These are phyloP conservation scores for Montipora sp. DNA, from an alignment of 64 coral and sea anemone genomes.

Conservation along the genomic window DNA sequence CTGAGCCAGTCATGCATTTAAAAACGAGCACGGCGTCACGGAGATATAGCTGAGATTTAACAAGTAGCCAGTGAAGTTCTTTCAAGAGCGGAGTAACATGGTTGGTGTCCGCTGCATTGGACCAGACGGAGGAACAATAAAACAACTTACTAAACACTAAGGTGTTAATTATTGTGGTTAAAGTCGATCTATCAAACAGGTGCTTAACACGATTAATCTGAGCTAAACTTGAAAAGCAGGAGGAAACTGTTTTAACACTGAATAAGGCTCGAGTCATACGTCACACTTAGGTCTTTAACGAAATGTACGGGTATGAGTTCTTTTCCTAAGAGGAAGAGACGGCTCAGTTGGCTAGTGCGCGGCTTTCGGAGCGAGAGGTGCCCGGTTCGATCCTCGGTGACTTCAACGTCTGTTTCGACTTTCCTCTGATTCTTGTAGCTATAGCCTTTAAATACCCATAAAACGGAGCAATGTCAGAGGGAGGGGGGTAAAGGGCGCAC, in stretches of 20 bases:
- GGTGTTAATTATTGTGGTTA: neutral
- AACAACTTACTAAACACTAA: neutral
- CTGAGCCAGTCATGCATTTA: conserved; percentile 45
- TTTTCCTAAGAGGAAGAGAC: neutral
- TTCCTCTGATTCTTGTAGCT: too few relatives aligned
- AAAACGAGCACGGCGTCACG: conserved; percentile 30
- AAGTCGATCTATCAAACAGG: neutral
- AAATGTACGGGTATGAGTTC: neutral
- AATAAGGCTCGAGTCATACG: neutral
- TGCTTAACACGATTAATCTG: too few relatives aligned
- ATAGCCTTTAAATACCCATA: too few relatives aligned
- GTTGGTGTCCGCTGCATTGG: neutral
- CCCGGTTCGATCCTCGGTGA: too few relatives aligned
- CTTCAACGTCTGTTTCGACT: too few relatives aligned
- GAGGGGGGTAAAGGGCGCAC: too few relatives aligned
- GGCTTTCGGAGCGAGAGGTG: too few relatives aligned
- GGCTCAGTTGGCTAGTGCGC: too few relatives aligned
- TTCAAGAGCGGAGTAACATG: neutral
- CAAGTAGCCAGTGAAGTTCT: too few relatives aligned
- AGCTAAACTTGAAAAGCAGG: too few relatives aligned
- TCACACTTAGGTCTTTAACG: neutral
- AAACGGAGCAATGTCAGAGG: too few relatives aligned
- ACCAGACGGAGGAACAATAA: neutral
- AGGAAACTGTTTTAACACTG: too few relatives aligned
- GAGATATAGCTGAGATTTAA: neutral